Base-by-base conservation (phyloP, 2,888 invertebrate genomes). In the Charanyca ferruginea region DNA sequence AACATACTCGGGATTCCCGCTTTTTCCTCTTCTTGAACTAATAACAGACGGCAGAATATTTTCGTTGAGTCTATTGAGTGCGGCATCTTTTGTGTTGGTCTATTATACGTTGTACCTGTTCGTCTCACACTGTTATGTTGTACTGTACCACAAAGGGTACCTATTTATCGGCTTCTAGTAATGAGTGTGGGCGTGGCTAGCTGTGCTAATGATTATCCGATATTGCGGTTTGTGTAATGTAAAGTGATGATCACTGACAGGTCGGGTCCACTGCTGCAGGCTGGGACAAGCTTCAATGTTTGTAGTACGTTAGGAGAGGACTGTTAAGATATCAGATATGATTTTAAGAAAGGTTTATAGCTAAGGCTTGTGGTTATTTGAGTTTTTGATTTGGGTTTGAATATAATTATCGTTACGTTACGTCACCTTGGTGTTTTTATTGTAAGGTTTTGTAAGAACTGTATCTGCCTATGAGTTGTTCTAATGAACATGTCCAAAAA, bases 1-100 rank as follows among this genome's bases (percentile, higher is more conserved):
- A 74, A 74, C 68, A 74, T 74, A 75, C 61, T 75, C 58, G 64
- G 47, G 49, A 76, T 74, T 79, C 75, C 41, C 38, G 52, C 44
- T 51, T 51, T 58, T 79, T 58, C 47, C 52, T 51, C 48, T 49
- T 42, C 54, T 55, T 22, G 52, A 76, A 71, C 66, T 71, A 76
- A 80, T 80, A 80, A 66, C 59, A 52, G 51, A 45, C 47, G 52
- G 23, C 54, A 70, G 60, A 66, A 78, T 79, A 64, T 58, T 60
- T 32, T 25, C 44, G 25, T 66, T 62, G 44, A 51, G 65, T 54
- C 13, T 65, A 65, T 65, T 49, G 61, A 61, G 41, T 32, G 22
- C 18, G 73, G 23, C 8, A 28, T 59, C 52, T 48, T 57, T 79
- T 74, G 74, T 73, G 57, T 53, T 52, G 16, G 28, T 7, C 4